Conservation (phyloP, 2,888 invertebrate species). For the Monochamus alternatus region DNA sequence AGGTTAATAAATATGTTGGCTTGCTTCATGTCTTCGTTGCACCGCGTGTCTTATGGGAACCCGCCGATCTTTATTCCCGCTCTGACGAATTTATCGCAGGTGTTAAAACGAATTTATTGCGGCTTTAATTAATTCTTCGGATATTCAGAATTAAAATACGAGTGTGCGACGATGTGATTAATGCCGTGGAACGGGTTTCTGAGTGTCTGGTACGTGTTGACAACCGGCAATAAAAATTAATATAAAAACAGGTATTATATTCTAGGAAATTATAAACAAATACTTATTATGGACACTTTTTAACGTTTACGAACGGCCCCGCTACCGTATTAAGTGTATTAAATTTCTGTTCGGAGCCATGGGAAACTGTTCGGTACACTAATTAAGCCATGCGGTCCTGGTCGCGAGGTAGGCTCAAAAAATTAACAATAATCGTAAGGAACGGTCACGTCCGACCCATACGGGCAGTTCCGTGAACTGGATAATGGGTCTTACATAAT, state of each 20-base stretch:
- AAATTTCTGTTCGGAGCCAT: conserved; percentile 41
- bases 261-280: conserved; percentile 40
- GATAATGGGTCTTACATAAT: conserved; percentile 31
- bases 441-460: conserved; percentile 6
- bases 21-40: not conserved
- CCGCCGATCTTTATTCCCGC: not conserved
- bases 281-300: conserved; percentile 24
- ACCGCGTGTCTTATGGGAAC: too few relatives aligned
- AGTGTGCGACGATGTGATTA: conserved; percentile 11
- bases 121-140: conserved; percentile 23
- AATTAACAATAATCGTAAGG: conserved; percentile 24
- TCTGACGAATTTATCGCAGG: conserved; percentile 8
- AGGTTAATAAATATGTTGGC: not conserved
- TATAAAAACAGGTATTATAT: conserved; percentile 36
- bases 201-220: conserved; percentile 36
- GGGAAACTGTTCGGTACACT: conserved; percentile 36
- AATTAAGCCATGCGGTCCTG: conserved; percentile 37
- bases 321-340: conserved; percentile 39
- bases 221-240: conserved; percentile 44
- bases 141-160: conserved; percentile 23
- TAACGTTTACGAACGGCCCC: conserved; percentile 21
- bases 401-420: conserved; percentile 14
- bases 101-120: conserved; percentile 24
- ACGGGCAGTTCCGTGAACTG: conserved; percentile 26
- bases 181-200: conserved; percentile 22